Conservation (phyloP, 2,797 vertebrate species). For the Pseudochirops cupreus region DNA sequence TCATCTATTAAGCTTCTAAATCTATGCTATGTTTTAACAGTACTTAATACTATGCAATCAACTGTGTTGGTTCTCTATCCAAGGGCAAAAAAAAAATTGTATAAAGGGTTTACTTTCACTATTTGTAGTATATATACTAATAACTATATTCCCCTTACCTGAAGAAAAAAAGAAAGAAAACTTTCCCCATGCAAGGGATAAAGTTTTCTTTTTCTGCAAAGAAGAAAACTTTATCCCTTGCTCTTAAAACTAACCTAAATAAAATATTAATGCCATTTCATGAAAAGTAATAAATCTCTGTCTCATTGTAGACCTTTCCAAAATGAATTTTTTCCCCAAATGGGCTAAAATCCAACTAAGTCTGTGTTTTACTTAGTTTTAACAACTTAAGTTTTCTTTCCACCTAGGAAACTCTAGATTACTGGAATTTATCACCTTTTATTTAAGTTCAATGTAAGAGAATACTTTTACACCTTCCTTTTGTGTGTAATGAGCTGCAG, state of each 20-base stretch:
- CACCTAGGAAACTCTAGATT: not conserved
- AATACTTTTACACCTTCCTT: not conserved
- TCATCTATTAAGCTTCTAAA: constrained; percentile 2
- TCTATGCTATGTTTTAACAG: constrained; percentile 32
- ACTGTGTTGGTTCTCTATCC: not conserved
- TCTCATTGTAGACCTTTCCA: constrained; percentile 46
- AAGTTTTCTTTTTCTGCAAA: constrained; percentile 28
- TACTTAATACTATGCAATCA: constrained; percentile 12
- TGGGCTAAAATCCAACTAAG: constrained; percentile 30
- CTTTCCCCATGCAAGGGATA: not conserved
- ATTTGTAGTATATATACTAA: not conserved
- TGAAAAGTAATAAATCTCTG: constrained; percentile 32
- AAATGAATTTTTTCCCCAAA: constrained; percentile 21
- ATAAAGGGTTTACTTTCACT: constrained; percentile 45
- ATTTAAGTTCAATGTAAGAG: not conserved
- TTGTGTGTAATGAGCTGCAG: not conserved
- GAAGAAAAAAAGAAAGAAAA: constrained; percentile 23
- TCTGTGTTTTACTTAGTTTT: not conserved
- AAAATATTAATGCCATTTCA: constrained; percentile 36
- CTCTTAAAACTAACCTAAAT: constrained; percentile 37
- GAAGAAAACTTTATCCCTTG: constrained; percentile 52
- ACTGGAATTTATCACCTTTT: not conserved
- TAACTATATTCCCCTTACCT: constrained; percentile 34
- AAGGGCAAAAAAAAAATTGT: constrained; percentile 33
- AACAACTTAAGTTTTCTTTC: constrained; percentile 7